A percentile compares a stretch with the other conserved stretches of the same genome.
Conservation (phyloP, 2,888 invertebrate species). For the Melanotus villosus region DNA sequence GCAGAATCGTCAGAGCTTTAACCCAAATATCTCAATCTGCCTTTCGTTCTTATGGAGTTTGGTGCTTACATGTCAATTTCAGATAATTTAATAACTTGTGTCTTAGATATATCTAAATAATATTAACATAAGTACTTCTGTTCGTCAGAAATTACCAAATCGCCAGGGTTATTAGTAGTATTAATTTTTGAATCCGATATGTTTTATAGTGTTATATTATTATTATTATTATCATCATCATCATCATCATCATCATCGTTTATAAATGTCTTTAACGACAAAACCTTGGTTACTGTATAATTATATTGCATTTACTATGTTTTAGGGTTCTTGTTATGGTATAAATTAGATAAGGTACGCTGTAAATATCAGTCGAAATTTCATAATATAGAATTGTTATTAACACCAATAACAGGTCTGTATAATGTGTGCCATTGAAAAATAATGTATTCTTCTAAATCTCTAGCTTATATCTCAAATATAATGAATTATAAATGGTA, state of each 20-base stretch:
- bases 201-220: no score
- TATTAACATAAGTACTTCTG: slow-evolving; percentile 12
- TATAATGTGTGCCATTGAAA: slow-evolving; percentile 11
- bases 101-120: slow-evolving; percentile 19
- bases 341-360: slow-evolving; percentile 1
- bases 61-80: slow-evolving; percentile 46
- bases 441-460: neutral
- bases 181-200: neutral
- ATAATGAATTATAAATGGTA: no score
- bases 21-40: slow-evolving; percentile 24
- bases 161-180: neutral
- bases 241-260: no score
- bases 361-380: slow-evolving; percentile 13
- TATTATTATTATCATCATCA: no score
- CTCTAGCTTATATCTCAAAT: no score
- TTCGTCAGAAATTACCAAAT: slow-evolving; percentile 1
- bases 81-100: slow-evolving; percentile 23
- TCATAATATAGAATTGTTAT: neutral
- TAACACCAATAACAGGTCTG: neutral
- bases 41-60: slow-evolving; percentile 27
- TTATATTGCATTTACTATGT: no score
- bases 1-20: neutral
- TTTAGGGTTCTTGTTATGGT: slow-evolving; percentile 21
- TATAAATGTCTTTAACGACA: no score
- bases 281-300: no score